phyloP scores from a whole-genome alignment of 2,888 invertebrate genomes.

The Drosophila infuscata region DNA sequence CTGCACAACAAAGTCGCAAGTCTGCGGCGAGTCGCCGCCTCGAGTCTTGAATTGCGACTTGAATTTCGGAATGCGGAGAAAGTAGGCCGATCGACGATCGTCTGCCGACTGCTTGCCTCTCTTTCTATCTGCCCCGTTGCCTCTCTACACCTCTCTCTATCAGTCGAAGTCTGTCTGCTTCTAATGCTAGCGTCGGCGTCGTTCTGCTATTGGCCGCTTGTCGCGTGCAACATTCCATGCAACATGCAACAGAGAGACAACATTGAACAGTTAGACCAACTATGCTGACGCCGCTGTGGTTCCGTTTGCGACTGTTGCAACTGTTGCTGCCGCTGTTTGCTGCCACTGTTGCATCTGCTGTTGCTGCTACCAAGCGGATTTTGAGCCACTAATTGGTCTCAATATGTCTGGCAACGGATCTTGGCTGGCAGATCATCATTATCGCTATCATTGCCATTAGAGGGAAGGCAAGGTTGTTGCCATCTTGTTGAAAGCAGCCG shows the following conservation, averaged over 20 bases:
- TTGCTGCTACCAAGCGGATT: slow-evolving; percentile 83
- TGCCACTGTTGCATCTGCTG: slow-evolving; percentile 43
- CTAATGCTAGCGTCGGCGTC: slow-evolving; percentile 27
- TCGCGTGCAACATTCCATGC: slow-evolving; percentile 76
- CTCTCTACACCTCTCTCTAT: background rate
- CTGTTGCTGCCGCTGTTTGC: slow-evolving; percentile 70
- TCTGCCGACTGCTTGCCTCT: slow-evolving; percentile 33
- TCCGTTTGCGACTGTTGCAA: slow-evolving; percentile 74
- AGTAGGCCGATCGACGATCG: slow-evolving; percentile 83
- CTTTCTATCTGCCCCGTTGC: background rate
- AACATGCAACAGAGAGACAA: slow-evolving; percentile 36
- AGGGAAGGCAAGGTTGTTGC: slow-evolving; percentile 70
- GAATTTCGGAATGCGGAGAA: slow-evolving; percentile 84
- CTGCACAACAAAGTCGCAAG: slow-evolving; percentile 52
- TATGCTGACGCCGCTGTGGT: slow-evolving; percentile 65
- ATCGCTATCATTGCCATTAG: slow-evolving; percentile 28
- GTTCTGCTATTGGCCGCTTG: slow-evolving; percentile 49
- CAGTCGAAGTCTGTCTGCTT: slow-evolving; percentile 12
- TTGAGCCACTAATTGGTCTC: slow-evolving; percentile 81
- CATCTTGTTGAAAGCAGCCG: slow-evolving; percentile 41
- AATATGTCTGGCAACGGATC: slow-evolving; percentile 69
- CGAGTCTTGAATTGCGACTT: slow-evolving; percentile 47
- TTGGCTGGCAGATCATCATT: slow-evolving; percentile 37
- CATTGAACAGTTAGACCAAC: slow-evolving; percentile 72
- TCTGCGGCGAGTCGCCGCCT: slow-evolving; percentile 37